phyloP scores from a whole-genome alignment of 2,113 vertebrate genomes.

The Parotia lawesii region DNA sequence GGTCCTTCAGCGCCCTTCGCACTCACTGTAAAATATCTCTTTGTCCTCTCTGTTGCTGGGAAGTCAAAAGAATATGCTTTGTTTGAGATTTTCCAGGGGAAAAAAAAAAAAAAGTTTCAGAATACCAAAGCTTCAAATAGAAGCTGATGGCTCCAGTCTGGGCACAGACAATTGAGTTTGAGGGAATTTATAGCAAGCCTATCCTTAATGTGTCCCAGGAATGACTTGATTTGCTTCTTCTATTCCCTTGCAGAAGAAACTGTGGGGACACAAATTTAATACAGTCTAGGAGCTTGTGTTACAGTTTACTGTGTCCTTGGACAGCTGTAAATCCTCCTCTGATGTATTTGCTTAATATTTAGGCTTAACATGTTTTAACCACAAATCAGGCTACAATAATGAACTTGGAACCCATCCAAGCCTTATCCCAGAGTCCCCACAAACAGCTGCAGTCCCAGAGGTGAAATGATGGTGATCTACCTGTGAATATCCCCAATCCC shows the following conservation, averaged over 20 bases:
- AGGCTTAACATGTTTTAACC: slow-evolving; percentile 68
- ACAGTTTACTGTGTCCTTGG: slow-evolving; percentile 70
- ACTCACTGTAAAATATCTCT: background rate
- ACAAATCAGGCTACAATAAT: slow-evolving; percentile 58
- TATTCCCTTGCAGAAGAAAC: slow-evolving; percentile 67
- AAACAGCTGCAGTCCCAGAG: slow-evolving; percentile 45
- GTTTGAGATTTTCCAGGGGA: slow-evolving; percentile 40
- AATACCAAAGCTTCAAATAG: slow-evolving; percentile 60
- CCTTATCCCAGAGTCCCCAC: slow-evolving; percentile 53
- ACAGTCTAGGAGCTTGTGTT: slow-evolving; percentile 59
- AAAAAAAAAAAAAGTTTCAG: background rate
- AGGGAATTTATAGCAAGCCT: slow-evolving; percentile 67
- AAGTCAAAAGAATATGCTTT: slow-evolving; percentile 46
- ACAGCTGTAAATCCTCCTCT: slow-evolving; percentile 63
- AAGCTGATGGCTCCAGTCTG: slow-evolving; percentile 68
- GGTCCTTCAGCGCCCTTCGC: background rate
- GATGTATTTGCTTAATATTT: slow-evolving; percentile 71
- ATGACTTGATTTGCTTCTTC: slow-evolving; percentile 71
- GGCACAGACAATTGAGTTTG: slow-evolving; percentile 68
- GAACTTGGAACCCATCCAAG: slow-evolving; percentile 50
- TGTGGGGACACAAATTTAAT: slow-evolving; percentile 62
- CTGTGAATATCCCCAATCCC: slow-evolving; percentile 10
- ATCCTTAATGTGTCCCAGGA: slow-evolving; percentile 70
- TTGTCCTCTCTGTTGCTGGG: slow-evolving; percentile 35
- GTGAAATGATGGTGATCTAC: slow-evolving; percentile 34